phyloP scores from a whole-genome alignment of 1,140 invertebrate species.

The Sycophaga agraensis region DNA sequence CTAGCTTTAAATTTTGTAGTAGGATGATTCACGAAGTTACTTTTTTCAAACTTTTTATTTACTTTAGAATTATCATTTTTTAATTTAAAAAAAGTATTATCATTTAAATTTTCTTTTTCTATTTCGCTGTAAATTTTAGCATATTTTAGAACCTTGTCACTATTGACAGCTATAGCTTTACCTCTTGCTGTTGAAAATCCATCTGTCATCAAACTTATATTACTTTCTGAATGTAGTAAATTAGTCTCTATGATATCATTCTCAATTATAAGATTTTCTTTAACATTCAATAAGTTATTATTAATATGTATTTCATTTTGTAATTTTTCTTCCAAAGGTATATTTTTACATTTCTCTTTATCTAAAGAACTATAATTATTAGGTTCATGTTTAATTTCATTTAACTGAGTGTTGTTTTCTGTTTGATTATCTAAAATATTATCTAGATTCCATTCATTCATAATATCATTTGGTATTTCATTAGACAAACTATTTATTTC shows the following conservation, averaged over 20 bases:
- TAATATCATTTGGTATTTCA: slow-evolving; percentile 16
- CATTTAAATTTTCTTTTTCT: not conserved
- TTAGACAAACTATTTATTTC: not conserved
- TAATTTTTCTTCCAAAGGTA: no score
- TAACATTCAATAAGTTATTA: not conserved
- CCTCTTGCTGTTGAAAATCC: slow-evolving; percentile 51
- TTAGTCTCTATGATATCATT: not conserved
- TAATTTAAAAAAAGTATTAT: not conserved
- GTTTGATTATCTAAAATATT: not conserved
- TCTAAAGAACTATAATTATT: no score
- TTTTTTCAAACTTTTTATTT: no score
- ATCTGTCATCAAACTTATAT: not conserved
- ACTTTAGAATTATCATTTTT: not conserved
- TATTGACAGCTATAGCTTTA: slow-evolving; percentile 34
- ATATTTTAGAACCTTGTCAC: slow-evolving; percentile 34
- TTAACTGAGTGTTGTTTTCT: no score
- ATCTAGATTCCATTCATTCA: slow-evolving; percentile 20
- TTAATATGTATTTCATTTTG: not conserved
- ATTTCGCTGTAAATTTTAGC: slow-evolving; percentile 19
- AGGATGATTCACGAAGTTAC: no score
- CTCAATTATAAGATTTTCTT: not conserved
- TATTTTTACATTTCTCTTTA: no score
- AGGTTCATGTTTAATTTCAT: no score
- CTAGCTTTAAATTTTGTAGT: not conserved
- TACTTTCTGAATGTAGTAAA: not conserved